phyloP scores from a whole-genome alignment of 2,113 vertebrate genomes.

The Cygnus atratus region DNA sequence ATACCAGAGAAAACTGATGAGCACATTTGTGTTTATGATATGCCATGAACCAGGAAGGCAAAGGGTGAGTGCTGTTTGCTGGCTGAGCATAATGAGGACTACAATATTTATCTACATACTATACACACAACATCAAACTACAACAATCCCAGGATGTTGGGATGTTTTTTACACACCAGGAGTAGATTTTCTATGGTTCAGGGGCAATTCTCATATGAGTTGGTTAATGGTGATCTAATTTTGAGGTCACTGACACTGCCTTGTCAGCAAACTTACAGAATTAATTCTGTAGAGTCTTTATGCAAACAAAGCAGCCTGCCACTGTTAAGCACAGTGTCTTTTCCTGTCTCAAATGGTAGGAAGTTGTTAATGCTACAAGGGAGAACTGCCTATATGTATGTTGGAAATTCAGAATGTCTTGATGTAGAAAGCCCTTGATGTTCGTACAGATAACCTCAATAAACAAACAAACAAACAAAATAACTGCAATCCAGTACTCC shows the following conservation, averaged over 20 bases:
- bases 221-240: not conserved
- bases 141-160: not conserved
- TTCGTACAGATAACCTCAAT: not conserved
- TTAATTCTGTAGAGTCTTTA: not conserved
- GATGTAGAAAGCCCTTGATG: not conserved
- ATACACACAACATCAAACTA: not conserved
- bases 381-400: not conserved
- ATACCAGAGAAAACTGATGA: not conserved
- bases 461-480: too few species aligned
- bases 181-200: not conserved
- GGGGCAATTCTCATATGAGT: not conserved
- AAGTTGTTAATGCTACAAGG: not conserved
- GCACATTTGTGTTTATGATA: not conserved
- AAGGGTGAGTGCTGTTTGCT: not conserved
- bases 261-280: not conserved
- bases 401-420: not conserved
- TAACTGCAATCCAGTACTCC: not conserved
- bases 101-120: not conserved
- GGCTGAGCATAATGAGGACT: not conserved
- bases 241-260: not conserved
- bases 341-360: not conserved
- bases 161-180: not conserved
- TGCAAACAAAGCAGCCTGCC: not conserved
- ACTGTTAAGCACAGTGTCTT: not conserved
- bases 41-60: not conserved